Evolutionary conservation across 2,888 invertebrate genomes (phyloP).

Genomic region (Bursaphelenchus okinawaensis): DNA sequence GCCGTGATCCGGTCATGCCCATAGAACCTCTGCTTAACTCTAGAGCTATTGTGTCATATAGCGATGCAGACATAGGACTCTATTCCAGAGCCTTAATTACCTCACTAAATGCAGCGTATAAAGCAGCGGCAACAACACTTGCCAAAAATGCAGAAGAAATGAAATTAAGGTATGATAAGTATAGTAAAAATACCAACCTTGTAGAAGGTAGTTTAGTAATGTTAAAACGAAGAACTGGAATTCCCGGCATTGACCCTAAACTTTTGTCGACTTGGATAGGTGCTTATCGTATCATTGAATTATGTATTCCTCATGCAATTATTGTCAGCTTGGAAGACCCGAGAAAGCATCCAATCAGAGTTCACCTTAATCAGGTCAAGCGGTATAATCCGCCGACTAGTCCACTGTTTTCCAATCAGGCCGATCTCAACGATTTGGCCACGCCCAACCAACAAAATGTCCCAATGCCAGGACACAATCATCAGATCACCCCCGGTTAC

Average conservation of each 20-base stretch:
- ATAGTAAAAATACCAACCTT: not conserved
- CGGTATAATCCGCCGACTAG: not conserved
- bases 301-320: slow-evolving; percentile 6
- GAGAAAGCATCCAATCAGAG: slow-evolving; percentile 11
- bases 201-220: not conserved
- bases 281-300: slow-evolving; percentile 3
- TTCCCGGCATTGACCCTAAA: slow-evolving; percentile 8
- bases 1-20: slow-evolving; percentile 21
- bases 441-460: not conserved
- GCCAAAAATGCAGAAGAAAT: not conserved
- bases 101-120: slow-evolving; percentile 16
- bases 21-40: slow-evolving; percentile 23
- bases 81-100: slow-evolving; percentile 12
- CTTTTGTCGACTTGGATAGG: slow-evolving; percentile 16
- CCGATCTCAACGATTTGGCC: not conserved
- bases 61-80: slow-evolving; percentile 1
- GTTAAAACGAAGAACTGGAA: not conserved
- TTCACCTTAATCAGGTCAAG: slow-evolving; percentile 22
- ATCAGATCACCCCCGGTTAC: not conserved
- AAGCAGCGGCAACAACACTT: slow-evolving; percentile 9
- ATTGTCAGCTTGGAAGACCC: slow-evolving; percentile 8
- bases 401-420: not conserved
- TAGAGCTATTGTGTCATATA: not conserved
- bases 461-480: not conserved
- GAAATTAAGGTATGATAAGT: not conserved